Base-by-base conservation (phyloP, 2,113 vertebrate genomes). In the Tetrao urogallus region DNA sequence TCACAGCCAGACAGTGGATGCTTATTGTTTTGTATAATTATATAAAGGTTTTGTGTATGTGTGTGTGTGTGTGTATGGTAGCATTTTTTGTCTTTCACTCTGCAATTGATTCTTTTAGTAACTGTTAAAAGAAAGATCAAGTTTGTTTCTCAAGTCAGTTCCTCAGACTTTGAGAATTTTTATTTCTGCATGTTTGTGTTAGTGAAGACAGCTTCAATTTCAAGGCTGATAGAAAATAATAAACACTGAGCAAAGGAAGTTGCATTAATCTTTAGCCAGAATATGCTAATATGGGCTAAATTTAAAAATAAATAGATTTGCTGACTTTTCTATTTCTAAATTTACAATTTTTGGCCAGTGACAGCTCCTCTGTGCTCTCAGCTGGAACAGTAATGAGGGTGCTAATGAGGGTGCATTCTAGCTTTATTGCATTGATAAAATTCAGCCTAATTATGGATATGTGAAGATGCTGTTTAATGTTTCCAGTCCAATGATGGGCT, bases 191-290 rank as follows among this genome's bases (percentile, higher is more conserved):
- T 82, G 43, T 1, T 2, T 92, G 89, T 90, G 70, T 87, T 84
- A 65, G 61, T 63, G 48, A 93, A 92, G 63, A 30, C 40, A 72
- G 90, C 80, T 95, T 92, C 91, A 60, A 88, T 94, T 95, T 96
- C 85, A 87, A 92, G 94, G 78, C 75, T 77, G 72, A 82, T 87
- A 42, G 95, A 94, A 84, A 85, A 95, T 64, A 93, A 90, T 82
- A 96, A 96, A 93, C 85, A 74, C 21, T 11, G 82, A 82, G 38
- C 6, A 34, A 71, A 91, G 64, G 75, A 86, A 80, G 42, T 54
- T 71, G 38, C 60, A 92, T 75, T 82, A 77, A 67, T 89, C 78
- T 89, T 91, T 78, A 87, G 30, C 71, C 81, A 80, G 50, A 92
- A 85, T 93, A 91, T 82, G 36, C 45, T 94, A 89, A 87, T 58